Evolutionary conservation across 2,797 vertebrate genomes (phyloP), one percentile per base, ranked within the genome.

Genomic region (Triplophysa yarkandensis): DNA sequence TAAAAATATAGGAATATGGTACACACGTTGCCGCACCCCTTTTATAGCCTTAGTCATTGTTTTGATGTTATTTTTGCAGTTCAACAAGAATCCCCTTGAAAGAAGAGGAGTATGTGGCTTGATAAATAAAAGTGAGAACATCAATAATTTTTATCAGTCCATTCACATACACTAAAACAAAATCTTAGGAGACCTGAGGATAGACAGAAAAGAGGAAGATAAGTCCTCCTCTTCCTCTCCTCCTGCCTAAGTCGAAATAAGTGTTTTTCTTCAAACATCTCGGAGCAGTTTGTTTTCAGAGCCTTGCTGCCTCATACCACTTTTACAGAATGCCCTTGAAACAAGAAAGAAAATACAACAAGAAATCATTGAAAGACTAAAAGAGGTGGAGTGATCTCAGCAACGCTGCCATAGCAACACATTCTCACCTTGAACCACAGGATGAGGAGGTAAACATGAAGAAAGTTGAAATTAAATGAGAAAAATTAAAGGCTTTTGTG

Each of bases 321-420:
- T 77, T 28, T 77, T 80, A 78, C 28, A 77, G 76, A 77, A 81
- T 80, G 78, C 61, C 80, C 85, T 82, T 80, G 82, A 80, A 82
- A 77, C 76, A n/a, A 44, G 74, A 63, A 80, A 67, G 73, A 78
- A 62, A 74, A 44, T 25, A 61, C 41, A 63, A 62, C 62, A 74
- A 69, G 70, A 52, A 77, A 27, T 43, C 34, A 41, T 6, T 48
- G 60, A 76, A 80, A 70, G 68, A 52, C 60, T 36, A 39, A 63
- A 75, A 65, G 57, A 60, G 77, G 72, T 64, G 75, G 80, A 70
- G 75, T 80, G 74, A 68, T 61, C 78, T 80, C 71, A 69, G 73
- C 58, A 79, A 55, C 44, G 86, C 86, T 86, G 88, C 88, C 88
- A 91, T 90, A 86, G 88, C 88, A 91, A 91, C 89, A 44, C 50